Percentiles rank a stretch among this genome's conserved stretches.
These are phyloP conservation scores for Asteroscopus sphinx DNA, from an alignment of 2,888 invertebrate species.

Conservation along the genomic window DNA sequence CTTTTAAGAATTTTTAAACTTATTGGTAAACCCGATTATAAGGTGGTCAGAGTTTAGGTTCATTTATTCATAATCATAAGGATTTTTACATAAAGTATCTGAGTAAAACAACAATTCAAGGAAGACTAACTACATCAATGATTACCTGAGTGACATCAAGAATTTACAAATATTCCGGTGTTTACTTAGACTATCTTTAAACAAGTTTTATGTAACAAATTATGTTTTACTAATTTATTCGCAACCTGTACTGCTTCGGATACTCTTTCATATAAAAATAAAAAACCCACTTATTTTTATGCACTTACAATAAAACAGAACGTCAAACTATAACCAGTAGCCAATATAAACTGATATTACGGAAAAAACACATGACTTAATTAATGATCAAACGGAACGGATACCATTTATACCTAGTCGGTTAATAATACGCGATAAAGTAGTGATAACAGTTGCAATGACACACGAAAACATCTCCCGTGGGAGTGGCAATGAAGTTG, in stretches of 20 bases:
- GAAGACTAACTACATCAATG: background rate
- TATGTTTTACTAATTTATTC: background rate
- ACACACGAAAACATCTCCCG: conserved; percentile 1
- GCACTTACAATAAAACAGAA: background rate
- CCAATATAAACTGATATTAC: conserved; percentile 20
- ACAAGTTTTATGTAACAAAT: background rate
- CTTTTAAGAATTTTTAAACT: no score
- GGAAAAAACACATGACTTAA: conserved; percentile 23
- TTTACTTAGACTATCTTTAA: background rate
- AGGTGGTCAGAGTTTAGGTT: no score
- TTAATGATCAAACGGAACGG: conserved; percentile 12
- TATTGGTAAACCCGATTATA: no score
- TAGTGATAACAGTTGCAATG: conserved; percentile 38
- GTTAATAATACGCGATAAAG: conserved; percentile 29
- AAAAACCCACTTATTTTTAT: background rate
- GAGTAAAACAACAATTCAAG: no score
- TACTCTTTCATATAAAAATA: background rate
- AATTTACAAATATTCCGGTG: background rate
- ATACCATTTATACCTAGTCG: conserved; percentile 9
- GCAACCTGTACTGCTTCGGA: background rate
- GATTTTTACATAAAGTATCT: no score
- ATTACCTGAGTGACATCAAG: no score
- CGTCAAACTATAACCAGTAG: conserved; percentile 21
- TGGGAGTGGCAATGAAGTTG: conserved; percentile 24
- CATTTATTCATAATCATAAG: no score